Base-by-base conservation (phyloP, 2,888 invertebrate genomes). In the Calameuta filiformis region DNA sequence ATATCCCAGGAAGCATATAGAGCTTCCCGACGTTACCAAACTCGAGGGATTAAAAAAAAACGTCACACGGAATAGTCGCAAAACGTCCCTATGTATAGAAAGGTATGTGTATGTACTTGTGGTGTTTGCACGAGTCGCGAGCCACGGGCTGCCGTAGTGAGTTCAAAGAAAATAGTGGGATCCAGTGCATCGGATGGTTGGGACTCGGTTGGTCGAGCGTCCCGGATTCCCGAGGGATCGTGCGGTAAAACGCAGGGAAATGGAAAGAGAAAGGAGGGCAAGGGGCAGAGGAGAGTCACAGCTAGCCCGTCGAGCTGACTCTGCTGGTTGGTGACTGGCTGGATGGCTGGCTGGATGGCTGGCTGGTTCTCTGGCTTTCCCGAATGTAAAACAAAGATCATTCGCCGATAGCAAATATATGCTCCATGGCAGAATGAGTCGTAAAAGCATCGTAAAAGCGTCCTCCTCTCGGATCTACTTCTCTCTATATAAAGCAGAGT, bases 371-470 rank as follows among this genome's bases (percentile, higher is more conserved):
- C 23, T 56, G 23, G 71, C 33, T 31, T 71, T 31, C 23, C 34
- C 77, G 80, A 83, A 85, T 85, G 80, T 85, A 85, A 87, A 85
- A 85, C 82, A 82, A 83, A 84, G 83, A 87, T 87, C 85, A 79
- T 80, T 81, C 80, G 77, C 80, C 80, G 84, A 87, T 86, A 83
- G 79, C 82, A 81, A 79, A 81, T 86, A 81, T 84, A 84, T 80
- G 84, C 79, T 79, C 79, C 40, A 79, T 73, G 40, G 73, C 81
- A 79, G 82, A 86, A 84, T 85, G 84, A 84, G 81, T 81, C 80
- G 80, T 86, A 86, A 86, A 87, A 85, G 83, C 73, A 76, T 82
- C 85, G 82, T 85, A 87, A 86, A 87, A 56, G 23, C 40, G 40
- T 56, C 40, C 40, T 23, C 23, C 40, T 56, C 40, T 15, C 40